Conservation (phyloP, 2,113 vertebrate genomes). For the Chitala chitala region DNA sequence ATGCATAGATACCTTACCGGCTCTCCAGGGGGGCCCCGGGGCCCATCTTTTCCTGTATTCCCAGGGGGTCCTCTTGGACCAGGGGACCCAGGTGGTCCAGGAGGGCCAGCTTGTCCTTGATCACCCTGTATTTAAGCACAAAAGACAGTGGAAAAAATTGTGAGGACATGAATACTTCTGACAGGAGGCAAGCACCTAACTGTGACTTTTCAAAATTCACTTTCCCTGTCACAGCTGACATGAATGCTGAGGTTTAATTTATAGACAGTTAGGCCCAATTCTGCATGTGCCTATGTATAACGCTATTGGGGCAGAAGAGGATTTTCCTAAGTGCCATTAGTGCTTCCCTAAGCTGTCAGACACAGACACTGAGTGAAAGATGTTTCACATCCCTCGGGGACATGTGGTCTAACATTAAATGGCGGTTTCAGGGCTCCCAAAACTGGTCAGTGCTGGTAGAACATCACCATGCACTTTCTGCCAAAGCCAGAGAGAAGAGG, state of each 20-base stretch:
- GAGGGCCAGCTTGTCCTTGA: constrained; percentile 83
- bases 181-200: not conserved
- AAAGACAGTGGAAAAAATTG: not conserved
- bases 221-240: not conserved
- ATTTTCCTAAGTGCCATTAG: not conserved
- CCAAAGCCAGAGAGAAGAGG: not conserved
- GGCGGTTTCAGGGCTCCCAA: not conserved
- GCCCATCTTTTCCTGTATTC: constrained; percentile 87
- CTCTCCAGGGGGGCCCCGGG: constrained; percentile 74
- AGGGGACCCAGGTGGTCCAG: constrained; percentile 80
- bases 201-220: not conserved
- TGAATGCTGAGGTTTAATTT: too few species aligned
- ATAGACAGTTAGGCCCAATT: not conserved
- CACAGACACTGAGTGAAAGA: not conserved
- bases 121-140: constrained; percentile 68
- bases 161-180: not conserved
- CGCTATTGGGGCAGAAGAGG: not conserved
- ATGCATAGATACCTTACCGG: constrained; percentile 72
- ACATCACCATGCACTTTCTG: not conserved
- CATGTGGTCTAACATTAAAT: not conserved
- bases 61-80: constrained; percentile 85
- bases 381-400: not conserved
- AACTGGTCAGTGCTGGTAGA: not conserved
- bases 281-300: not conserved
- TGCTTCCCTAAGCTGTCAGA: not conserved